These are phyloP conservation scores for Drosophila prostipennis DNA, from an alignment of 2,888 invertebrate genomes.

Conservation along the genomic window DNA sequence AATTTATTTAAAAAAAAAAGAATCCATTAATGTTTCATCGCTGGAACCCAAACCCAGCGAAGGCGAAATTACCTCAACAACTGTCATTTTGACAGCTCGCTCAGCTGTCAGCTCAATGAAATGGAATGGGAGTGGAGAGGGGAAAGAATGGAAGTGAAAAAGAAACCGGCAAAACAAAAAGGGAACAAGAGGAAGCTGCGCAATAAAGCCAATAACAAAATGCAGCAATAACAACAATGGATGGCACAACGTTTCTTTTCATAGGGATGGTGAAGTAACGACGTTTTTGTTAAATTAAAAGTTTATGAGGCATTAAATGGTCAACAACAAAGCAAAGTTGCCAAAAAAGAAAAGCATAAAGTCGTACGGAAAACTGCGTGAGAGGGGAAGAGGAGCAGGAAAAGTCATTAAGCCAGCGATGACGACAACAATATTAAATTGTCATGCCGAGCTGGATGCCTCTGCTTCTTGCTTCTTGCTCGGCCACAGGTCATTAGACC, in stretches of 20 bases:
- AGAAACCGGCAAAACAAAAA: conserved; percentile 4
- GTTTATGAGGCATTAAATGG: conserved; percentile 79
- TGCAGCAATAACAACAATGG: conserved; percentile 53
- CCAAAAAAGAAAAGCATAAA: conserved; percentile 62
- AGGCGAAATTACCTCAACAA: conserved; percentile 65
- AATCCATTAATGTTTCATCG: conserved; percentile 46
- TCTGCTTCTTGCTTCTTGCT: conserved; percentile 2
- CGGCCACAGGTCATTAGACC: conserved; percentile 74
- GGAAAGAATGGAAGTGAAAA: neutral
- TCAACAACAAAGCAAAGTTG: conserved; percentile 73
- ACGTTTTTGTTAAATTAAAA: conserved; percentile 79
- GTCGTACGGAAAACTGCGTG: conserved; percentile 31
- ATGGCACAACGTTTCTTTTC: conserved; percentile 3
- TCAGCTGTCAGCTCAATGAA: conserved; percentile 45
- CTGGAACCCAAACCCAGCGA: conserved; percentile 19
- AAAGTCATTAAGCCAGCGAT: conserved; percentile 72
- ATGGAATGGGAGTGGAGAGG: neutral
- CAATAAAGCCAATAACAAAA: conserved; percentile 61
- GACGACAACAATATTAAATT: conserved; percentile 60
- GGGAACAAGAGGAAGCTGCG: conserved; percentile 31
- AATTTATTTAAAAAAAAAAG: conserved; percentile 18
- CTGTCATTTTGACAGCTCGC: conserved; percentile 66
- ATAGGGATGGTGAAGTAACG: conserved; percentile 40
- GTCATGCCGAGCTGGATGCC: conserved; percentile 36
- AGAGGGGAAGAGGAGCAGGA: conserved; percentile 11